A percentile compares a stretch with the other conserved stretches of the same genome.
Conservation (phyloP, 2,888 invertebrate species). For the Oxyteleia sp. region DNA sequence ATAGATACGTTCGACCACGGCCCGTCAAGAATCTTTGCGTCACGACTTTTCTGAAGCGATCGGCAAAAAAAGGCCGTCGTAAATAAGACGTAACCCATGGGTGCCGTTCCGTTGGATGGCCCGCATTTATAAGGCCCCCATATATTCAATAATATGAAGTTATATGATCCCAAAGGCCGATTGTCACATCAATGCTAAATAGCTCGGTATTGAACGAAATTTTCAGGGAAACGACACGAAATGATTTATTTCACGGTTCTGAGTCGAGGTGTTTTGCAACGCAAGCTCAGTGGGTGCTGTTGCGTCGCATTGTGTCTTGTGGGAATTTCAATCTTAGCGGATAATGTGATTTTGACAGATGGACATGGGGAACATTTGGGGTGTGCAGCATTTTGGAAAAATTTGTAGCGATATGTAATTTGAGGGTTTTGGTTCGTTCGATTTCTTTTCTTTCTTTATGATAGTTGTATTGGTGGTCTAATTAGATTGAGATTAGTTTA, state of each 20-base stretch:
- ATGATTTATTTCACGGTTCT: slow-evolving; percentile 49
- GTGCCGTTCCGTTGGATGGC: slow-evolving; percentile 30
- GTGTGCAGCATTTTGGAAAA: no score
- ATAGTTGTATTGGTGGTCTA: no score
- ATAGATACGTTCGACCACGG: slow-evolving; percentile 71
- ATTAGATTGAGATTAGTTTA: no score
- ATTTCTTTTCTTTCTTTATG: no score
- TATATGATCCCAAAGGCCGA: slow-evolving; percentile 34
- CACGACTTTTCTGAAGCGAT: slow-evolving; percentile 62
- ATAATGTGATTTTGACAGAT: slow-evolving; percentile 51
- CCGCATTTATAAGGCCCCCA: slow-evolving; percentile 21
- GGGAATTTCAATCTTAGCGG: slow-evolving; percentile 61
- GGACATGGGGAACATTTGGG: not conserved
- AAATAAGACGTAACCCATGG: slow-evolving; percentile 70
- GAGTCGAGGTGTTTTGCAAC: slow-evolving; percentile 10
- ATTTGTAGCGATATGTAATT: no score
- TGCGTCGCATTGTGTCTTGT: slow-evolving; percentile 48
- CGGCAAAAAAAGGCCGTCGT: slow-evolving; percentile 56
- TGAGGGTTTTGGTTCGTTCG: no score
- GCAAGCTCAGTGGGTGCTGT: slow-evolving; percentile 17
- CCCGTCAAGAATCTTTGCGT: slow-evolving; percentile 70
- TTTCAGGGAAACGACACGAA: slow-evolving; percentile 56
- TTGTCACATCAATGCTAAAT: slow-evolving; percentile 55
- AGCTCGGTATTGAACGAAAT: slow-evolving; percentile 39
- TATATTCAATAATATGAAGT: slow-evolving; percentile 29